Evolutionary conservation across 2,888 invertebrate genomes (phyloP).

Genomic region (Stenotaenia linearis): DNA sequence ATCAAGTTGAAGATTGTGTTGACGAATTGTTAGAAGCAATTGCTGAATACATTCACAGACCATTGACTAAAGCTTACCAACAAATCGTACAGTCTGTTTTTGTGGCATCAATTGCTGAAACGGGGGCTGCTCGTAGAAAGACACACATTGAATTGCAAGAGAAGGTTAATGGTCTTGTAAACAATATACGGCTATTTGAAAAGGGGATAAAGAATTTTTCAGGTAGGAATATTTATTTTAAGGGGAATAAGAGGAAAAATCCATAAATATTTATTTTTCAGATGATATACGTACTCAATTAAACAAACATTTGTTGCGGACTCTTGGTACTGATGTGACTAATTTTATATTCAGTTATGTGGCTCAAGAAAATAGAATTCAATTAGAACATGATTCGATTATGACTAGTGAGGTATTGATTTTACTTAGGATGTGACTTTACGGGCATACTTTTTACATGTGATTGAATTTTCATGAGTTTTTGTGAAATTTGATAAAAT

Average conservation of each 20-base stretch:
- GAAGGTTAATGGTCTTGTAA: conserved; percentile 64
- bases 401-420: conserved; percentile 48
- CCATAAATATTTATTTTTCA: conserved; percentile 38
- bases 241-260: too few species aligned
- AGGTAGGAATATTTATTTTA: conserved; percentile 38
- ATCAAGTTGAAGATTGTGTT: conserved; percentile 55
- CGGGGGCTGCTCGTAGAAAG: conserved; percentile 61
- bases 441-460: too few species aligned
- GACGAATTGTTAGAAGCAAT: conserved; percentile 65
- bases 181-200: conserved; percentile 48
- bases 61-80: conserved; percentile 48
- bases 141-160: conserved; percentile 76
- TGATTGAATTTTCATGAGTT: too few species aligned
- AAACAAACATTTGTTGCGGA: conserved; percentile 75
- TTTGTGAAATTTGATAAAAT: too few species aligned
- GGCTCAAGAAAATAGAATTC: conserved; percentile 62
- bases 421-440: too few species aligned
- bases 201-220: conserved; percentile 47
- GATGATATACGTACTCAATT: conserved; percentile 60
- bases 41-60: conserved; percentile 59
- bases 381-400: conserved; percentile 42
- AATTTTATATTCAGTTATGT: conserved; percentile 72
- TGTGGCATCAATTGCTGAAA: conserved; percentile 65
- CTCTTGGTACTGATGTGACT: conserved; percentile 72
- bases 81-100: conserved; percentile 65